A percentile compares a stretch with the other conserved stretches of the same genome.
Conservation (phyloP, 2,797 vertebrate species). For the Sorex maritimensis region DNA sequence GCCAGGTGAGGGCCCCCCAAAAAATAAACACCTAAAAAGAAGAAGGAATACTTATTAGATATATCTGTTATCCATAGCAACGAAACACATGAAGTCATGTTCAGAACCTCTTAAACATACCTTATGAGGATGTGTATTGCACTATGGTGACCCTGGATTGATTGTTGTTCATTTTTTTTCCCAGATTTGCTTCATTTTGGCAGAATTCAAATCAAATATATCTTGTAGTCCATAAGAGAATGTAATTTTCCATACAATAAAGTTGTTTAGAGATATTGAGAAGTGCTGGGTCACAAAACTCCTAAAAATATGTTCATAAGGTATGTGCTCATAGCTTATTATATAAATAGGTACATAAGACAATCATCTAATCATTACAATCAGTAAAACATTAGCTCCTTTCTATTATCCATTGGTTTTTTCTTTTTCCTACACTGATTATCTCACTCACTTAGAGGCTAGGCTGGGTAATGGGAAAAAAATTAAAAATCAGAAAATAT, state of each 20-base stretch:
- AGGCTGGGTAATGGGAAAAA: background rate
- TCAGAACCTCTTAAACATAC: background rate
- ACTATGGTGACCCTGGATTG: background rate
- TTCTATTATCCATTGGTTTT: background rate
- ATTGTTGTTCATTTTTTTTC: background rate
- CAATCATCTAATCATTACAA: background rate
- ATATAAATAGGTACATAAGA: background rate
- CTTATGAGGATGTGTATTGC: background rate
- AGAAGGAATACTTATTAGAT: too few species aligned
- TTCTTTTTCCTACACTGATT: background rate
- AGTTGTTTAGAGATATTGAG: slow-evolving; percentile 4
- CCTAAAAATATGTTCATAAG: background rate
- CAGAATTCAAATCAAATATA: background rate
- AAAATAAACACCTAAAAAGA: too few species aligned
- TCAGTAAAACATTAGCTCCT: background rate
- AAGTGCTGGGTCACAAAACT: background rate
- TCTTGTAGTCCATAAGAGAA: background rate
- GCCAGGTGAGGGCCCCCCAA: too few species aligned
- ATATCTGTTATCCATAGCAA: background rate
- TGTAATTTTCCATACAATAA: background rate
- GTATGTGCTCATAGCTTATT: background rate
- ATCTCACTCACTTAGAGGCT: background rate
- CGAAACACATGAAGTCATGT: background rate
- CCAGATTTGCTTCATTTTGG: background rate
- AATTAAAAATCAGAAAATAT: slow-evolving; percentile 8